Evolutionary conservation across 1,140 invertebrate species (phyloP), one percentile per base, ranked within the genome.

Genomic region (Panagrolaimus sp.): DNA sequence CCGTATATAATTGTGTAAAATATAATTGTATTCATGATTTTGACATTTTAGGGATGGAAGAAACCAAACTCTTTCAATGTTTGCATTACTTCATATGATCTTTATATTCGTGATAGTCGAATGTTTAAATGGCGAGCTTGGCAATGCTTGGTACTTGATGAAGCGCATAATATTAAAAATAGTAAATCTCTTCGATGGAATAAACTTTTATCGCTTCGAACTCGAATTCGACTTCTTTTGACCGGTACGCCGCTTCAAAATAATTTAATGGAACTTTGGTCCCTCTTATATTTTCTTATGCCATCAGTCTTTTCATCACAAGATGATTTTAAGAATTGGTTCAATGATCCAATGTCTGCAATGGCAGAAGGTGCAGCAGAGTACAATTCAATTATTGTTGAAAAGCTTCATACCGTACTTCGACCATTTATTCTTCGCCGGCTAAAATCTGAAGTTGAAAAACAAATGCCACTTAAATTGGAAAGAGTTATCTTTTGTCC

Each of bases 131-230:
- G 95, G 73, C 73, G 67, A 24, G 97, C 98, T 86, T 99, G 96
- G 96, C 94, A 95, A 82, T 99, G 98, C 85, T 88, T 99, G 9
- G 97, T 99, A 78, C 87, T 99, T 44, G 96, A 99, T 84, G 96
- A 99, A 79, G 96, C 96, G 24, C 96, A 99, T 83, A 97, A 98
- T 83, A 99, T 99, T 68, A 99, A 99, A 86, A 99, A 99, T 86
- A 99, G 98, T 83, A 98, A 98, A 85, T 96, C 93, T 14, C 96
- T 98, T 83, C 86, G 96, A 63, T 99, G 96, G 96, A 96, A 98
- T 84, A 88, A 95, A 76, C 84, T 99, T 64, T 86, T 99, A 8
- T 98, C 98, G 84, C 97, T 99, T 84, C 90, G 94, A 81, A 94
- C 92, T 80, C 88, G 92, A 48, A 91, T 93, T 73, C 88, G 96